phyloP scores from a whole-genome alignment of 2,113 vertebrate genomes.

The Apodemus sylvaticus region DNA sequence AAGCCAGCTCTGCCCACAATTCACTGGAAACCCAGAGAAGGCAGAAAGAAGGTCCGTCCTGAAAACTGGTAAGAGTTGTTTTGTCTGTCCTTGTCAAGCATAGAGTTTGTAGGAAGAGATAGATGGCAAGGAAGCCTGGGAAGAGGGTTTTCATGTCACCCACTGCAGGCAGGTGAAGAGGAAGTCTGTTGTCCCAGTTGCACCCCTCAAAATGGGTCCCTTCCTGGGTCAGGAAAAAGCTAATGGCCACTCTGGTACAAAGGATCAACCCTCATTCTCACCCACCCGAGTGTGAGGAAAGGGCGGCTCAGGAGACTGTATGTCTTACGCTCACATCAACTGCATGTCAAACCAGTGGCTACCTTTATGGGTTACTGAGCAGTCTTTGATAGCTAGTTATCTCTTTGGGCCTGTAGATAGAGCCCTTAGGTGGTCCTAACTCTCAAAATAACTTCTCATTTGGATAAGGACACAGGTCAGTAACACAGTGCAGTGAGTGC shows the following conservation, averaged over 20 bases:
- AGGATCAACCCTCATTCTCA: neutral
- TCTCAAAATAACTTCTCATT: neutral
- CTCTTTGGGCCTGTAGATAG: no score
- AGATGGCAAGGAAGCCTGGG: neutral
- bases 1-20: neutral
- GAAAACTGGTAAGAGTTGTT: slow-evolving; percentile 30
- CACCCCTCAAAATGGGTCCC: neutral
- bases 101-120: neutral
- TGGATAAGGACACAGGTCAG: neutral
- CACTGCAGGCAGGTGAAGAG: neutral
- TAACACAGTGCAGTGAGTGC: no score
- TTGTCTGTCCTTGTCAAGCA: neutral
- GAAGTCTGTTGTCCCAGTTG: no score
- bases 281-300: neutral
- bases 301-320: no score
- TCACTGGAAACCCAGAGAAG: neutral
- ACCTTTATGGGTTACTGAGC: neutral
- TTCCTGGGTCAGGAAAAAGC: neutral
- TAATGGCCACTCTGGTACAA: neutral
- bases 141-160: neutral
- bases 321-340: neutral
- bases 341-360: neutral
- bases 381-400: neutral
- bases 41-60: neutral
- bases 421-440: neutral